Base-by-base conservation (phyloP, 2,797 vertebrate species). In the Gobio occitaniae region DNA sequence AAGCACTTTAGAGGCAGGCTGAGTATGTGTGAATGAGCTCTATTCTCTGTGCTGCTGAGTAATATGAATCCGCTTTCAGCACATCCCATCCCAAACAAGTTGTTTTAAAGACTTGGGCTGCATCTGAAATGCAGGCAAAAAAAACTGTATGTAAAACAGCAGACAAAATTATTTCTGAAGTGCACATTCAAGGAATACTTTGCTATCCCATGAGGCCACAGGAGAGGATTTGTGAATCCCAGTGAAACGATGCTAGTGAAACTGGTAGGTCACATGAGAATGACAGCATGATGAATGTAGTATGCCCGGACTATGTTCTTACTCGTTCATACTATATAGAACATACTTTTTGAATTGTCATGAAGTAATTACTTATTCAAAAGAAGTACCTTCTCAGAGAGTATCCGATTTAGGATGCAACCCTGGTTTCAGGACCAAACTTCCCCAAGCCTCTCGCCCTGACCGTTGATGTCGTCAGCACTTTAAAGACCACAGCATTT, bases 401-500 rank as follows among this genome's bases (percentile, higher is more conserved):
- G 21, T 15, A 10, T 29, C 54, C 6, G 29, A 36, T 74, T 82
- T 50, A 6, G 32, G 19, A 63, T 9, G 5, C 54, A 82, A 21
- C 8, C 11, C 17, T 74, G 25, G 11, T 50, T 74, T 78, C 17
- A 17, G 38, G 76, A 17, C 12, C 38, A 56, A 59, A 44, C n/a
- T 63, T 66, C 25, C 12, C 25, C 5, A 29, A 78, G 80, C 68
- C 52, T n/a, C 70, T 77, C 15, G 32, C 36, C 54, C 56, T 63
- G 68, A 79, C 83, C 63, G 65, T 83, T 29, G 68, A 80, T 72
- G 63, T 81, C 54, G 50, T 88, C 83, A 89, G 85, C 88, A 72
- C 32, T 88, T 87, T 83, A 84, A 84, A 65, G 54, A 82, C 78
- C 78, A 78, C 52, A 54, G 77, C 79, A 86, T 88, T 88, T 83